phyloP scores from a whole-genome alignment of 2,888 invertebrate species.

The Trichopria drosophilae region DNA sequence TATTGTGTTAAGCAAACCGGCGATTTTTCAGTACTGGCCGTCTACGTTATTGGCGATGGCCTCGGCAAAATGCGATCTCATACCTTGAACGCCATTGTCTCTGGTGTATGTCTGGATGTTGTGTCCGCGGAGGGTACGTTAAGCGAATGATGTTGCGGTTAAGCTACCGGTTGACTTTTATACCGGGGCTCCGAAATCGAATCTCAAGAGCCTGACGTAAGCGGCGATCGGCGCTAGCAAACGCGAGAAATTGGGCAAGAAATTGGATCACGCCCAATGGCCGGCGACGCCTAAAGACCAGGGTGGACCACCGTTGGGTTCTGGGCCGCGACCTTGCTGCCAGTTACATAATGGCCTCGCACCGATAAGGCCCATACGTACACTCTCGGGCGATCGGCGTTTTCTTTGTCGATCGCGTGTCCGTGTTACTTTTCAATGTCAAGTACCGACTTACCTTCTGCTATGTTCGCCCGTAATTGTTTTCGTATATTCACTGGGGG shows the following conservation, averaged over 20 bases:
- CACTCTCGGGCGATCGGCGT: no score
- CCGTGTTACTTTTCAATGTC: no score
- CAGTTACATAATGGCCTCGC: constrained; percentile 36
- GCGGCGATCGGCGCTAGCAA: constrained; percentile 34
- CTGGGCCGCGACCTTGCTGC: constrained; percentile 44
- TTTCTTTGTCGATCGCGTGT: no score
- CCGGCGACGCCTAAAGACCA: constrained; percentile 10
- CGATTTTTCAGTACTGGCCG: no score
- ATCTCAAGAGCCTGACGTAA: constrained; percentile 37
- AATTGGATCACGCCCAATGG: constrained; percentile 49
- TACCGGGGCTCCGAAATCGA: constrained; percentile 25
- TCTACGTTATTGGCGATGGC: no score
- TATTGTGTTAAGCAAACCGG: no score
- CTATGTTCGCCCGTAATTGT: no score
- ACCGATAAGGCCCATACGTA: no score
- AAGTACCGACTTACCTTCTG: no score
- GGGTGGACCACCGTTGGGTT: constrained; percentile 26
- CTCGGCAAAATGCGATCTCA: no score
- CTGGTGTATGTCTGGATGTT: constrained; percentile 42
- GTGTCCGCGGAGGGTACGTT: constrained; percentile 36
- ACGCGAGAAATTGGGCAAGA: constrained; percentile 48
- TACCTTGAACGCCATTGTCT: constrained; percentile 53
- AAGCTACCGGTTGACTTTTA: constrained; percentile 41
- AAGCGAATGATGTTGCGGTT: constrained; percentile 42
- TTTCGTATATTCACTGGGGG: no score